Evolutionary conservation across 2,888 invertebrate genomes (phyloP).

Genomic region (Stramonita haemastoma): DNA sequence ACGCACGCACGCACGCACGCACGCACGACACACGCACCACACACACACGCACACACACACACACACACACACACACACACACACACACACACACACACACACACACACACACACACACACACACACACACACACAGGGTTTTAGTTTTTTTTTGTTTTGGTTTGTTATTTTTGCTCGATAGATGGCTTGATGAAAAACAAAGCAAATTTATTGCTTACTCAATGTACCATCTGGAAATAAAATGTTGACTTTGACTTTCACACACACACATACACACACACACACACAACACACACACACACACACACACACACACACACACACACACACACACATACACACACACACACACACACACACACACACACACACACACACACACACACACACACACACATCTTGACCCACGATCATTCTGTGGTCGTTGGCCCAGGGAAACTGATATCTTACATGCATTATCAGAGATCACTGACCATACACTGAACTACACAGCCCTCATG

Average conservation of each 20-base stretch:
- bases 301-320: neutral
- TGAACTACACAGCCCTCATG: too few species aligned
- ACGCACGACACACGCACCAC: neutral
- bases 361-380: neutral
- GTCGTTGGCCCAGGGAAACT: too few species aligned
- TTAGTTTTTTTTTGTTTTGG: too few species aligned
- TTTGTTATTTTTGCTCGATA: neutral
- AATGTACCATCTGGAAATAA: too few species aligned
- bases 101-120: too few species aligned
- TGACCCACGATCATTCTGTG: too few species aligned
- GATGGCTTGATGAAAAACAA: too few species aligned
- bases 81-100: neutral
- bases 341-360: neutral
- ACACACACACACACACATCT: constrained; percentile 9
- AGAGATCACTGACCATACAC: too few species aligned
- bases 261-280: neutral
- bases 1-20: neutral
- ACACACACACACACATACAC: neutral
- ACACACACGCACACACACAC: neutral
- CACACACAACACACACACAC: too few species aligned
- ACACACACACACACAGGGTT: too few species aligned
- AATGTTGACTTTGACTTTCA: neutral
- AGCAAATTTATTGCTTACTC: too few species aligned
- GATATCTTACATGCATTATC: too few species aligned
- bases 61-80: neutral